These are phyloP conservation scores for Leptodactylus fuscus DNA, from an alignment of 2,113 vertebrate genomes.

Conservation along the genomic window DNA sequence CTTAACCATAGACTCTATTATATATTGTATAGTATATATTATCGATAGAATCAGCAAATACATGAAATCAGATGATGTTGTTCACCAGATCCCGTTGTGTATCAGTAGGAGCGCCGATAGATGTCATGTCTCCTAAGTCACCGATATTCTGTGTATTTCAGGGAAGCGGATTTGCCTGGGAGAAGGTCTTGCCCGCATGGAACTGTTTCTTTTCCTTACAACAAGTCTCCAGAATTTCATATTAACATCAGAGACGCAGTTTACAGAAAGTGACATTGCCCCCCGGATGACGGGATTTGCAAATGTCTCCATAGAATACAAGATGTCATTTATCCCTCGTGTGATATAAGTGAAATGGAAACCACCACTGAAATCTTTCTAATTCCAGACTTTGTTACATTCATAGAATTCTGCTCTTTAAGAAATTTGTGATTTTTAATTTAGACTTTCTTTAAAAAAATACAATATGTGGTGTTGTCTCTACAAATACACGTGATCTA, in stretches of 20 bases:
- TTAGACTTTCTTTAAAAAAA: not conserved
- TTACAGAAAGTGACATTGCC: conserved; percentile 63
- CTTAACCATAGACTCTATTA: no score
- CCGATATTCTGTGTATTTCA: conserved; percentile 55
- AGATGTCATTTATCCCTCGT: conserved; percentile 65
- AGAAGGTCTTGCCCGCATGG: conserved; percentile 70
- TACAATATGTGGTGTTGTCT: not conserved
- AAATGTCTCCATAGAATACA: accelerated
- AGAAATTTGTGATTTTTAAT: not conserved
- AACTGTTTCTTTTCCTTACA: conserved; percentile 70
- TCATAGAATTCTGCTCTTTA: not conserved
- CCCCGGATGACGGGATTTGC: accelerated
- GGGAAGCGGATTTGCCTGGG: conserved; percentile 67
- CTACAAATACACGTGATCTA: no score
- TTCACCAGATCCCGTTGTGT: no score
- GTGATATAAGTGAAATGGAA: not conserved
- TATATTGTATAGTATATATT: no score
- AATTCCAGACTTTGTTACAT: not conserved
- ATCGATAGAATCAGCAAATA: no score
- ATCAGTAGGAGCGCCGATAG: no score
- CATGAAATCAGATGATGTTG: no score
- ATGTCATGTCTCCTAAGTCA: no score
- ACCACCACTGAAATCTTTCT: not conserved
- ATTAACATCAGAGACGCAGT: conserved; percentile 63
- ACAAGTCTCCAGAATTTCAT: conserved; percentile 69